These are phyloP conservation scores for Valencia hispanica DNA, from an alignment of 2,797 vertebrate species.

Conservation along the genomic window DNA sequence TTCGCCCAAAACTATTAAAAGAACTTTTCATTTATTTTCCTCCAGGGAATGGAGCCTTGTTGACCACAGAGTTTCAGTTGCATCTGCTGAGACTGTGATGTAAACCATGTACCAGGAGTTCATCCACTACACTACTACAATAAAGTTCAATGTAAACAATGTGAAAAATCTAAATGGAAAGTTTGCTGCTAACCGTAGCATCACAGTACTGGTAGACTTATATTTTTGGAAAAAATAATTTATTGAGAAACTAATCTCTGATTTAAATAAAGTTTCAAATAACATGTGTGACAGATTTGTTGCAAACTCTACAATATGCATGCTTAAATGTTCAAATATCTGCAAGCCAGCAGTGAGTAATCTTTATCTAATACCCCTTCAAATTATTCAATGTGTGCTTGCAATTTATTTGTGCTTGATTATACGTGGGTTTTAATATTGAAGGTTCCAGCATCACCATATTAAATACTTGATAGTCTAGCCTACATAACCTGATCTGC, in stretches of 20 bases:
- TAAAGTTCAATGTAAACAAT: background rate
- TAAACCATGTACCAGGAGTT: background rate
- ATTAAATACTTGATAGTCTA: background rate
- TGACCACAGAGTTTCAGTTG: conserved; percentile 9
- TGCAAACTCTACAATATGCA: background rate
- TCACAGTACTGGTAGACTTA: background rate
- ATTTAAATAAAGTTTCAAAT: background rate
- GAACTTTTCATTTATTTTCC: conserved; percentile 5
- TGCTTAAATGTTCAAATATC: background rate
- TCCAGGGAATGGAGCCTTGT: conserved; percentile 1
- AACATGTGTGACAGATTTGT: background rate
- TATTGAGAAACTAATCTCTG: background rate
- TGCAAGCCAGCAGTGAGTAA: background rate
- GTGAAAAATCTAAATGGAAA: background rate
- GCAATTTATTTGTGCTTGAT: background rate
- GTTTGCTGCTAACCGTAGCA: background rate
- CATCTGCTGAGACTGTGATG: conserved; percentile 7
- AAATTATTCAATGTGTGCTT: background rate
- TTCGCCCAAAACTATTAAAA: conserved; percentile 28
- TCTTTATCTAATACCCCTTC: background rate
- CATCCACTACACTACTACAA: background rate
- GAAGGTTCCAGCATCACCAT: background rate
- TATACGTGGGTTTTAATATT: background rate
- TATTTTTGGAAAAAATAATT: background rate
- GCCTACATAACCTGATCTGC: background rate